A percentile compares a stretch with the other conserved stretches of the same genome.
Evolutionary conservation across 2,888 invertebrate species (phyloP).

Genomic region (Campoletis raptor): DNA sequence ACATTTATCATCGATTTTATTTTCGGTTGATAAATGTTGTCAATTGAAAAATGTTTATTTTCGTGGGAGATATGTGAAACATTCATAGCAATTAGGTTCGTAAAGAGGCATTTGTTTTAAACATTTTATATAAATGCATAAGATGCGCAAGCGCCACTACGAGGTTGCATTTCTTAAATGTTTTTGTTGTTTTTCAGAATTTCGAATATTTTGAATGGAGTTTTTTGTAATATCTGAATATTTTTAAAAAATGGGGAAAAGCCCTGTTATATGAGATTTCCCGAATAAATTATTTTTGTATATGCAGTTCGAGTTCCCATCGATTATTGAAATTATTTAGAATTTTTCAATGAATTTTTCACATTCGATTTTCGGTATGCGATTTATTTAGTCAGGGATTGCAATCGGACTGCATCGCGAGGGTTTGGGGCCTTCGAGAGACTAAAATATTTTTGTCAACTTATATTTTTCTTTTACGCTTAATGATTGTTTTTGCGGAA

Average conservation of each 20-base stretch:
- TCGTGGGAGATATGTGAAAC: slow-evolving; percentile 35
- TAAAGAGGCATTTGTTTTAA: slow-evolving; percentile 34
- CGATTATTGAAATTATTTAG: not conserved
- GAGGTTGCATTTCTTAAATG: slow-evolving; percentile 34
- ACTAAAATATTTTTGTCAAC: not conserved
- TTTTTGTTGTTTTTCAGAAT: slow-evolving; percentile 22
- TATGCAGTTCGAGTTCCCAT: not conserved
- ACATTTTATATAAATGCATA: slow-evolving; percentile 32
- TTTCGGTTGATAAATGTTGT: too few relatives aligned
- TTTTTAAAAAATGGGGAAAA: not conserved
- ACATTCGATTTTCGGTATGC: not conserved
- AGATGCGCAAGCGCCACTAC: slow-evolving; percentile 65
- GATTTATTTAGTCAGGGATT: not conserved
- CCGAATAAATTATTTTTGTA: not conserved
- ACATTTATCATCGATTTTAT: not conserved
- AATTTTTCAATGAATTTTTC: not conserved
- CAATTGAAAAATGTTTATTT: not conserved
- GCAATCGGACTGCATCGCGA: not conserved
- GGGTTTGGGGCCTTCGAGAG: not conserved
- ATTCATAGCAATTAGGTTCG: slow-evolving; percentile 60
- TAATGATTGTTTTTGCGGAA: not conserved
- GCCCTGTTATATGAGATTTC: not conserved
- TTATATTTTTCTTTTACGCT: not conserved
- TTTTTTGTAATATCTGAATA: not conserved
- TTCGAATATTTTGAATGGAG: slow-evolving; percentile 23